Conservation (phyloP, 1,140 invertebrate species). For the Philotrypesis tridentata region DNA sequence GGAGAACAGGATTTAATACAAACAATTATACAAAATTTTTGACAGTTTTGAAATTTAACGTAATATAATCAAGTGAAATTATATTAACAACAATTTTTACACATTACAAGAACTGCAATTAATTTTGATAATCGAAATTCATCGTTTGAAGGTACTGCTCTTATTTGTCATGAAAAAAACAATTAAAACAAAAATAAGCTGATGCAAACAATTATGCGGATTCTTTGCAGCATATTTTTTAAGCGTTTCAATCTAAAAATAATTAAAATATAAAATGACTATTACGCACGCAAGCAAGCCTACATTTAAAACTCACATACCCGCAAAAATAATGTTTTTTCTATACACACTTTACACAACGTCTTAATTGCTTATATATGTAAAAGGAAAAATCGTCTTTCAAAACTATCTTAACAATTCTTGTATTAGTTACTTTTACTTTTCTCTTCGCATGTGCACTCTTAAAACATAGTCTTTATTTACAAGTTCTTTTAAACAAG, state of each 20-base stretch:
- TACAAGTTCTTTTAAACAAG: constrained; percentile 19
- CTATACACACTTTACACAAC: constrained; percentile 23
- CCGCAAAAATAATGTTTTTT: constrained; percentile 8
- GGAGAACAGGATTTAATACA: neutral
- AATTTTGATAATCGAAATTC: neutral
- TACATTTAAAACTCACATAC: constrained; percentile 11
- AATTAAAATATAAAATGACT: constrained; percentile 30
- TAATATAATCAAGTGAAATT: neutral
- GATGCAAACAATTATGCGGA: neutral
- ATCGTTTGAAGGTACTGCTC: neutral
- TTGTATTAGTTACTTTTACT: constrained; percentile 11
- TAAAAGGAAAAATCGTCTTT: constrained; percentile 10
- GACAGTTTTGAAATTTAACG: neutral
- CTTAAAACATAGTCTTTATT: constrained; percentile 25
- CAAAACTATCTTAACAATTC: neutral
- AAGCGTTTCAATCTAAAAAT: constrained; percentile 31
- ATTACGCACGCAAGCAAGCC: constrained; percentile 8
- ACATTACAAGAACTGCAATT: neutral
- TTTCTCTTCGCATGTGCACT: constrained; percentile 19
- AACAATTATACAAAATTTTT: neutral
- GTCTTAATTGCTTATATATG: constrained; percentile 28
- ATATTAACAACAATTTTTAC: neutral
- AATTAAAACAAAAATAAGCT: neutral
- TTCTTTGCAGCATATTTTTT: neutral
- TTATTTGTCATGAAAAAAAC: neutral